These are phyloP conservation scores for Clamator glandarius DNA, from an alignment of 2,797 vertebrate genomes.

Conservation along the genomic window DNA sequence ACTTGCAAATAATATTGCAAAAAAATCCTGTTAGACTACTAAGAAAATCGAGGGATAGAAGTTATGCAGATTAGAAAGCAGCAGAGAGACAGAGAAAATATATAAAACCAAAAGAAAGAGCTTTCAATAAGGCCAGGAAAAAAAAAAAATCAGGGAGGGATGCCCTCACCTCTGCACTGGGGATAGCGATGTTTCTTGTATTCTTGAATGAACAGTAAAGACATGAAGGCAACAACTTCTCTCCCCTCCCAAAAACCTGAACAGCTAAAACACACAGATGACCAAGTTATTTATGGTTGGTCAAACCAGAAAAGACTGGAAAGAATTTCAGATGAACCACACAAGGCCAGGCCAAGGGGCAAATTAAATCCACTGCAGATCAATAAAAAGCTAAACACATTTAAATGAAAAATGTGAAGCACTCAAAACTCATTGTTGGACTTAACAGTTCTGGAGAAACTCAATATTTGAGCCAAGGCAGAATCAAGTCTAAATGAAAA, in stretches of 20 bases:
- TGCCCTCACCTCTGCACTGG: background rate
- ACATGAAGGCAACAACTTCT: background rate
- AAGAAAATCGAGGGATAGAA: background rate
- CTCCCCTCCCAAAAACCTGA: background rate
- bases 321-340: conserved; percentile 31
- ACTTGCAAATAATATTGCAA: background rate
- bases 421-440: background rate
- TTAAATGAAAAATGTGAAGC: conserved; percentile 47
- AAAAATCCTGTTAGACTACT: background rate
- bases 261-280: background rate
- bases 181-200: background rate
- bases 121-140: background rate
- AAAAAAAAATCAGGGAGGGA: background rate
- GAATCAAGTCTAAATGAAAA: conserved; percentile 5
- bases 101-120: background rate
- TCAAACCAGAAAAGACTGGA: background rate
- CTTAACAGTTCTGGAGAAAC: conserved; percentile 26
- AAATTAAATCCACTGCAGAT: conserved; percentile 46
- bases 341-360: conserved; percentile 23
- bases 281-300: conserved; percentile 10
- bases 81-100: background rate
- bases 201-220: background rate
- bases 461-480: conserved; percentile 25
- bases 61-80: conserved; percentile 1
- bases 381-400: conserved; percentile 45